These are phyloP conservation scores for Microcebus murinus DNA, from an alignment of 2,113 vertebrate species.

Conservation along the genomic window DNA sequence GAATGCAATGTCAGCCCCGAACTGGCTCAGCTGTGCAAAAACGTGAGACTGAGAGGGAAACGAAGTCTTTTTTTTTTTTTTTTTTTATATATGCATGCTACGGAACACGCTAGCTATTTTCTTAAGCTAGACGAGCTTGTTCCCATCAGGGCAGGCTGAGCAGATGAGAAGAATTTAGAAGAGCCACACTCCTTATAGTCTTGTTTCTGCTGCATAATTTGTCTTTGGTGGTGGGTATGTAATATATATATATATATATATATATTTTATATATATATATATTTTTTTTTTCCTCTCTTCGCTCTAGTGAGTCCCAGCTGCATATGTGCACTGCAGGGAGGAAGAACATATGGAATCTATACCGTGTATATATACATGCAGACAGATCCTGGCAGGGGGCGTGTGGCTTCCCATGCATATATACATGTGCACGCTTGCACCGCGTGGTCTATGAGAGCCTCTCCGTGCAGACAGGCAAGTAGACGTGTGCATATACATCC, in stretches of 20 bases:
- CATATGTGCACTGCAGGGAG: conserved; percentile 75
- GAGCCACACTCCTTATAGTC: conserved; percentile 58
- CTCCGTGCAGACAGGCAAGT: conserved; percentile 62
- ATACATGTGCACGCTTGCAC: conserved; percentile 54
- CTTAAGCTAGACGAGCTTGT: conserved; percentile 22
- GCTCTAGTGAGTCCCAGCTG: conserved; percentile 77
- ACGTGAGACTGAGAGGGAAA: conserved; percentile 4
- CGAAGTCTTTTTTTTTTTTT: neutral
- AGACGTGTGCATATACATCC: conserved; percentile 55
- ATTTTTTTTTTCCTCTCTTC: conserved; percentile 46
- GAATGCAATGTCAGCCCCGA: neutral
- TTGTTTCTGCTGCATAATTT: conserved; percentile 70
- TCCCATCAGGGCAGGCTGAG: conserved; percentile 65
- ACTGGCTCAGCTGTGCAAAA: neutral
- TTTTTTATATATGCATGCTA: neutral
- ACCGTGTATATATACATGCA: conserved; percentile 78
- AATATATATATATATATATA: neutral
- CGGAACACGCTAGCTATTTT: conserved; percentile 19
- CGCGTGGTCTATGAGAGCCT: conserved; percentile 48
- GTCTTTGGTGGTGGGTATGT: conserved; percentile 58
- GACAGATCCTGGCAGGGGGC: conserved; percentile 68
- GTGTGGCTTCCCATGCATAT: conserved; percentile 60
- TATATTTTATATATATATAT: too few relatives aligned
- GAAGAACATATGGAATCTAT: conserved; percentile 79
- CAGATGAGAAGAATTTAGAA: conserved; percentile 62